These are phyloP conservation scores for Adela reaumurella DNA, from an alignment of 2,888 invertebrate genomes.

Conservation along the genomic window DNA sequence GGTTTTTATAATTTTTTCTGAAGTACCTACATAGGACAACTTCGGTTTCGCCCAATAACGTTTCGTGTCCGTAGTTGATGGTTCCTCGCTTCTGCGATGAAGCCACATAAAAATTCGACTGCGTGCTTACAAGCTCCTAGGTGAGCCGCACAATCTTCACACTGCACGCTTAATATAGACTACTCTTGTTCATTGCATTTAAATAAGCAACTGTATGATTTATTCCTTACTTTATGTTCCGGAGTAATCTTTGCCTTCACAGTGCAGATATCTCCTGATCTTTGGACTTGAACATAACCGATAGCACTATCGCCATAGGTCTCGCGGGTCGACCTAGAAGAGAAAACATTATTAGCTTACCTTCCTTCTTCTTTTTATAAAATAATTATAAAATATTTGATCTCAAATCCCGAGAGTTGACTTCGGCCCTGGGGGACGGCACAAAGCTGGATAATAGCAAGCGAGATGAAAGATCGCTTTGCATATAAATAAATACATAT, in stretches of 20 bases:
- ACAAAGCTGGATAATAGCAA: too few species aligned
- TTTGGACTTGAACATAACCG: neutral
- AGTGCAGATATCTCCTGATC: neutral
- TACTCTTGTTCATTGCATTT: neutral
- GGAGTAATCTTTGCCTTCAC: neutral
- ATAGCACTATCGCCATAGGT: neutral
- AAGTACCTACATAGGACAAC: too few species aligned
- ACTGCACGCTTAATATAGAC: too few species aligned
- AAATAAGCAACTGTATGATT: neutral
- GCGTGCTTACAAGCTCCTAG: neutral
- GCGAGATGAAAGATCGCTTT: too few species aligned
- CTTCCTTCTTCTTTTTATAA: too few species aligned
- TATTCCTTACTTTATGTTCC: neutral
- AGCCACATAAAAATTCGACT: neutral
- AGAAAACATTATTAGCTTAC: neutral
- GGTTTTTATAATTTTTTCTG: too few species aligned
- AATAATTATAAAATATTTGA: too few species aligned
- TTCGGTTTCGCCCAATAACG: neutral
- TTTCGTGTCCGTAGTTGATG: neutral
- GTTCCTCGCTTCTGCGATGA: neutral
- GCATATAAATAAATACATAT: too few species aligned
- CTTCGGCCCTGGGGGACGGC: too few species aligned
- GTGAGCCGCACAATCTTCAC: neutral
- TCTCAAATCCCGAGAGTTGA: too few species aligned
- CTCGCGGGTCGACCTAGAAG: neutral